These are phyloP conservation scores for Branchellion lobata DNA, from an alignment of 2,888 invertebrate genomes.

Conservation along the genomic window DNA sequence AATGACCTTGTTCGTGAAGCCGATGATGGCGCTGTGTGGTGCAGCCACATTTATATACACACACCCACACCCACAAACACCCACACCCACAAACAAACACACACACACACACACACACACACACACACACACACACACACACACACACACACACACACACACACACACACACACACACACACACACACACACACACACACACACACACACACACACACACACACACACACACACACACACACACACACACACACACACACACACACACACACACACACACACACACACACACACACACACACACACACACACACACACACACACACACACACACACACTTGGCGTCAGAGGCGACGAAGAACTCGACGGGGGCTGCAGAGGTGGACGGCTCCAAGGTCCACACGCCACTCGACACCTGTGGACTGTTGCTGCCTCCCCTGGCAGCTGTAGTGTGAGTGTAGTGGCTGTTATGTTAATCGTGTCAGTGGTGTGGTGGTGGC, in stretches of 20 bases:
- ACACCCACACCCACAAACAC: constrained; percentile 14
- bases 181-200: constrained; percentile 5
- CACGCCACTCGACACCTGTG: constrained; percentile 44
- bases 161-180: constrained; percentile 7
- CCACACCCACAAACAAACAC: not conserved
- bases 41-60: not conserved
- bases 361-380: constrained; percentile 73
- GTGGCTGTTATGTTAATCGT: no score
- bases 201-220: constrained; percentile 17
- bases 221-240: constrained; percentile 19
- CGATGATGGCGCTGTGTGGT: constrained; percentile 81
- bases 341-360: constrained; percentile 98
- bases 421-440: not conserved
- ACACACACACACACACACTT: constrained; percentile 57
- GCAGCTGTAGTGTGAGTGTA: constrained; percentile 1
- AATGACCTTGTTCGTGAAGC: constrained; percentile 97
- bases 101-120: constrained; percentile 8
- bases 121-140: not conserved
- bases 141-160: constrained; percentile 27
- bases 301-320: constrained; percentile 23
- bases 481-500: no score
- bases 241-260: constrained; percentile 9
- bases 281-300: constrained; percentile 11
- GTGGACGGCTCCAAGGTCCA: constrained; percentile 56
- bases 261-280: constrained; percentile 14